Evolutionary conservation across 1,140 invertebrate genomes (phyloP).

Genomic region (Megalopta genalis): DNA sequence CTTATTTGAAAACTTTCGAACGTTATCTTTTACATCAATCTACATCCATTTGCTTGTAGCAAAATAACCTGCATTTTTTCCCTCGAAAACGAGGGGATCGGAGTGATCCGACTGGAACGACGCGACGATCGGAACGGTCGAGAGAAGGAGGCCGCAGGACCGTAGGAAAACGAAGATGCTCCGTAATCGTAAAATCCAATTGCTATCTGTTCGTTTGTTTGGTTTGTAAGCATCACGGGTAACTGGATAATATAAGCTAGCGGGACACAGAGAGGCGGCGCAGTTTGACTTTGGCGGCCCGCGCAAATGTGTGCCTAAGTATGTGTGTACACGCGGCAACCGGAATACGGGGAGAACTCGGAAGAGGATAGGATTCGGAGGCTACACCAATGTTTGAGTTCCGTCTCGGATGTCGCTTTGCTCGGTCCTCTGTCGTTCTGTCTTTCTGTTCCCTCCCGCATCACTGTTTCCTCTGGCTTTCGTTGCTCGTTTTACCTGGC

Average conservation of each 20-base stretch:
- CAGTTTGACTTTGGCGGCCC: conserved; percentile 68
- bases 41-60: too few species aligned
- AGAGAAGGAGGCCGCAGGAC: not conserved
- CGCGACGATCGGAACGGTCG: not conserved
- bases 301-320: conserved; percentile 65
- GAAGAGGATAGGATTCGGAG: conserved; percentile 46
- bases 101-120: not conserved
- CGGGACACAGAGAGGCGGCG: conserved; percentile 44
- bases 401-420: conserved; percentile 69
- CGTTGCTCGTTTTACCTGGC: conserved; percentile 37
- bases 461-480: conserved; percentile 10
- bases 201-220: conserved; percentile 70
- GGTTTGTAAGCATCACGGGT: conserved; percentile 68
- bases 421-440: conserved; percentile 41
- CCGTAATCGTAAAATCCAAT: conserved; percentile 53
- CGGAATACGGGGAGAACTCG: conserved; percentile 20
- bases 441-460: conserved; percentile 32
- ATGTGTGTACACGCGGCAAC: conserved; percentile 55
- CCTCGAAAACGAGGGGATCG: not conserved
- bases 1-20: too few species aligned
- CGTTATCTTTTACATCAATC: too few species aligned
- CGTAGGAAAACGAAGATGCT: not conserved
- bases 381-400: conserved; percentile 72
- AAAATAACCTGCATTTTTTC: not conserved
- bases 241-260: conserved; percentile 73